Base-by-base conservation (phyloP, 2,113 vertebrate genomes). In the Speoplatyrhinus poulsoni region DNA sequence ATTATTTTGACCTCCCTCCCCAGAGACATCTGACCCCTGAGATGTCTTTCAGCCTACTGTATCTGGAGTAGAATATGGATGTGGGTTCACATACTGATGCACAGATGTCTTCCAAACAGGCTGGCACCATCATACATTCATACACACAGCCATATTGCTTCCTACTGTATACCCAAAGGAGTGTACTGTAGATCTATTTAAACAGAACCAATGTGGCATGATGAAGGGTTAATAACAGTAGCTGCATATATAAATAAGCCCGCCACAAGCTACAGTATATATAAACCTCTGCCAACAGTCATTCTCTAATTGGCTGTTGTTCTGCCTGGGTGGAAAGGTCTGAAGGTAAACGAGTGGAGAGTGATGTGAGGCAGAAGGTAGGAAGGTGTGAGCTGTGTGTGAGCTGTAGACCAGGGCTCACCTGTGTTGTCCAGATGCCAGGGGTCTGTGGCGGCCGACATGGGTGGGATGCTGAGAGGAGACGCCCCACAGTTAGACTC, bases 401-500 rank as follows among this genome's bases (percentile, higher is more conserved):
- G 62, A n/a, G 7, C 5, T 9, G 12, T 32, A 12, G 48, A 2
- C 12, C 47, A 4, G 47, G 6, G 26, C 70, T 61, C 57, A 91
- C 89, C 85, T 26, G 26, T 26, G 26, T 26, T 26, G 26, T 26
- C 26, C 26, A 26, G 26, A 26, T 26, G 26, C 26, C 98, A 98
- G 1, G 96, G 97, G 87, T 99, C 95, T 0, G 97, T 99, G 69
- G 95, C 95, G 0, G 96, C 95, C n/a, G 96, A 97, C 96, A 98
- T 98, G 76, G 97, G 96, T 80, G 96, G 95, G 67, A 99, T 95
- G 47, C 97, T 98, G 76, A 97, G 93, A 1, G 98, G 96, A 17
- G 96, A 98, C 0, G 98, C 94, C 78, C 97, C 97, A 9, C 98
- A 99, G 90, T 98, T 99, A 82, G 98, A 99, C 85, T 98, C 95